Percentiles rank a stretch among this genome's conserved stretches.
Conservation (phyloP, 2,113 vertebrate genomes). For the Lethenteron reissneri region DNA sequence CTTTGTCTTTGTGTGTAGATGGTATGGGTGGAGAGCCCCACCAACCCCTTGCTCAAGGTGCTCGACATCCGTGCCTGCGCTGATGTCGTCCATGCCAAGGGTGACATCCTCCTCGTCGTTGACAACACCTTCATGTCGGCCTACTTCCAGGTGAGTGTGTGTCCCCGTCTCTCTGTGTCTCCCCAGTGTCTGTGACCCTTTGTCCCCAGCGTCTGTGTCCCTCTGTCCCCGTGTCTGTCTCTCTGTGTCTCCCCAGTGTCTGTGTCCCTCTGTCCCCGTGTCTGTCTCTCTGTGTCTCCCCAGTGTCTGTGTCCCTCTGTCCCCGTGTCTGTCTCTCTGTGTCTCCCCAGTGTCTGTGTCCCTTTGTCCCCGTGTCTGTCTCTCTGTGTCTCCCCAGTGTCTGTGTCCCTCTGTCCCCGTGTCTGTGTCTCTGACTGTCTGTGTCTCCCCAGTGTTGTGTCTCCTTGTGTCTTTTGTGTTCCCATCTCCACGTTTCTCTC, state of each 20-base stretch:
- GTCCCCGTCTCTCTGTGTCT: not conserved
- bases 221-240: conserved; percentile 32
- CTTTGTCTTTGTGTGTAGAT: conserved; percentile 24
- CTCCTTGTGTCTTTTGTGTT: too few species aligned
- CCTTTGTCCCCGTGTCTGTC: too few species aligned
- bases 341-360: too few species aligned
- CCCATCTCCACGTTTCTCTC: too few species aligned
- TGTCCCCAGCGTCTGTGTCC: conserved; percentile 7
- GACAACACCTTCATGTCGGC: conserved; percentile 93
- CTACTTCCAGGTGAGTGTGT: conserved; percentile 59
- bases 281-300: conserved; percentile 20
- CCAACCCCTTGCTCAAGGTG: conserved; percentile 62
- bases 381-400: too few species aligned
- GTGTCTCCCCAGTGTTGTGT: too few species aligned
- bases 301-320: too few species aligned
- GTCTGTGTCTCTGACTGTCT: too few species aligned
- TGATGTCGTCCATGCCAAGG: conserved; percentile 26
- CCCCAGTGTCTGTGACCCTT: not conserved
- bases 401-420: too few species aligned
- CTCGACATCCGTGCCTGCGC: conserved; percentile 54
- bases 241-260: conserved; percentile 74
- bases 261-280: conserved; percentile 86
- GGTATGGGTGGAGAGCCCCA: conserved; percentile 71
- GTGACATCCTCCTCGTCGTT: conserved; percentile 47
- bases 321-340: too few species aligned